Percentiles rank a stretch among this genome's conserved stretches.
Evolutionary conservation across 2,888 invertebrate genomes (phyloP).

Genomic region (Dysmachus trigonus): DNA sequence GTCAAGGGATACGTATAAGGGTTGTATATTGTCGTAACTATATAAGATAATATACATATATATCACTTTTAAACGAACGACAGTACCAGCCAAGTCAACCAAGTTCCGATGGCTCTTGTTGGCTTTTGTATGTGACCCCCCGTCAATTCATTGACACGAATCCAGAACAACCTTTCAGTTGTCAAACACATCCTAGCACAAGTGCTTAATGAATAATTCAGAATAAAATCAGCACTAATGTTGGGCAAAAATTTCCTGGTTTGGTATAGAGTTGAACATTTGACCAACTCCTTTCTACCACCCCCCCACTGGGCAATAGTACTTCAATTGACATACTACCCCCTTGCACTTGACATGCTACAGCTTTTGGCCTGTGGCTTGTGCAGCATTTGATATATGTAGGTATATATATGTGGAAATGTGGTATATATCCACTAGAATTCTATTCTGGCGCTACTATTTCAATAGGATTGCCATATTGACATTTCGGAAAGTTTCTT

Average conservation of each 20-base stretch:
- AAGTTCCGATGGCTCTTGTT: neutral
- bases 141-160: neutral
- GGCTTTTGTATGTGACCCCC: constrained; percentile 1
- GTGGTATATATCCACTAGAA: neutral
- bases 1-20: neutral
- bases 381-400: neutral
- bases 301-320: neutral
- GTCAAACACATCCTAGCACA: neutral
- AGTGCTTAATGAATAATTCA: constrained; percentile 22
- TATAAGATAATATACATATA: neutral
- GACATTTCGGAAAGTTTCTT: constrained; percentile 3
- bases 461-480: neutral
- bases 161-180: neutral
- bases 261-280: neutral
- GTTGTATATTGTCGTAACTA: neutral
- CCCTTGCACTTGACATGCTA: neutral
- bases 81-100: neutral
- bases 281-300: too few species aligned
- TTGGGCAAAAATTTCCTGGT: neutral
- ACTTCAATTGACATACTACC: neutral
- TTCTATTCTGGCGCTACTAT: neutral
- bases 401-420: neutral
- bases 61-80: neutral
- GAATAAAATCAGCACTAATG: constrained; percentile 24
- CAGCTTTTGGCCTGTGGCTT: neutral